phyloP scores from a whole-genome alignment of 53 echinoderm and acorn worm genomes.

The Patiria pectinifera region DNA sequence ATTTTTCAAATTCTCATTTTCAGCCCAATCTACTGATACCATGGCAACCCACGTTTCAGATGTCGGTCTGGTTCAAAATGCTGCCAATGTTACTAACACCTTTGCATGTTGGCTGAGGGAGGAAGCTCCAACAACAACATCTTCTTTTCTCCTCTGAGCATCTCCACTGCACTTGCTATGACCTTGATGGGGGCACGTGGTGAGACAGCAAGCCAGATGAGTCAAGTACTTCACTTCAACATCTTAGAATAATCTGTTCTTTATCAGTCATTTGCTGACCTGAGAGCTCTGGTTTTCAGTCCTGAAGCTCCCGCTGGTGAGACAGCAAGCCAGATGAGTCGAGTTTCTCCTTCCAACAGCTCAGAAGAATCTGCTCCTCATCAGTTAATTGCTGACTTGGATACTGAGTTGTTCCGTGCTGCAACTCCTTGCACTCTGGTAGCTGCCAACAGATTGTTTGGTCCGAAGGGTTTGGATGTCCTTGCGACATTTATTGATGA shows the following conservation, averaged over 20 bases:
- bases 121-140: slow-evolving; percentile 59
- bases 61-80: not conserved
- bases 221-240: slow-evolving; percentile 74
- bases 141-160: slow-evolving; percentile 91
- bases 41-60: slow-evolving; percentile 9
- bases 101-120: slow-evolving; percentile 37
- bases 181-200: slow-evolving; percentile 84
- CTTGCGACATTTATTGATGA: slow-evolving; percentile 69
- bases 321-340: too few relatives aligned
- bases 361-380: too few relatives aligned
- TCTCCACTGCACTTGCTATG: slow-evolving; percentile 92
- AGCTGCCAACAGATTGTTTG: slow-evolving; percentile 89
- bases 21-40: not conserved
- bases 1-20: not conserved
- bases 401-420: too few relatives aligned
- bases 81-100: slow-evolving; percentile 21
- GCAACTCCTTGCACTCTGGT: slow-evolving; percentile 62
- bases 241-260: slow-evolving; percentile 64
- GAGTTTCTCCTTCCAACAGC: too few relatives aligned
- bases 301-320: not conserved
- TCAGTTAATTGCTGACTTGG: too few relatives aligned
- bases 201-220: slow-evolving; percentile 80
- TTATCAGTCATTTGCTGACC: slow-evolving; percentile 75
- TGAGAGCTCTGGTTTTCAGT: slow-evolving; percentile 73
- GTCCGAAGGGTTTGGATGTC: slow-evolving; percentile 66